A percentile compares a stretch with the other conserved stretches of the same genome.
Evolutionary conservation across 2,888 invertebrate genomes (phyloP).

Genomic region (Papilio demoleus): DNA sequence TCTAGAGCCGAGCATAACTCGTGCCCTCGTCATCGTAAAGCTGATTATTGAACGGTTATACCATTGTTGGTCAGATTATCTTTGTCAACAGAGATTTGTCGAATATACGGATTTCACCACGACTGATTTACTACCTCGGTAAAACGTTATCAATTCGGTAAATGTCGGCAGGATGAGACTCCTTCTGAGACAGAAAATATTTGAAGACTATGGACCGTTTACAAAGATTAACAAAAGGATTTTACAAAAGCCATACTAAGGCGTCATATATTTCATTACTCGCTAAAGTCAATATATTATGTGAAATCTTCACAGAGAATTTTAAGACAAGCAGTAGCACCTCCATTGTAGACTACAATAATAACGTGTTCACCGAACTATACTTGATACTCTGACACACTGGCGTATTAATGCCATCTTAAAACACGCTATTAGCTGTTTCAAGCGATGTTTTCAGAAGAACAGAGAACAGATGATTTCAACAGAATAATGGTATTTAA

Average conservation of each 20-base stretch:
- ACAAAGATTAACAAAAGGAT: too few species aligned
- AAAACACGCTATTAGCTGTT: too few species aligned
- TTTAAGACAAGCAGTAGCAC: not conserved
- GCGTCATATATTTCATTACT: slow-evolving; percentile 2
- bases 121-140: not conserved
- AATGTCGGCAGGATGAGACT: too few species aligned
- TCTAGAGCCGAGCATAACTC: slow-evolving; percentile 11
- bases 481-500: too few species aligned
- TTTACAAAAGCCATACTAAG: not conserved
- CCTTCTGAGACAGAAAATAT: too few species aligned
- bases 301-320: not conserved
- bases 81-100: slow-evolving; percentile 19
- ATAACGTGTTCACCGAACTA: not conserved
- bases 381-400: too few species aligned
- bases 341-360: not conserved
- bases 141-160: too few species aligned
- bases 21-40: slow-evolving; percentile 26
- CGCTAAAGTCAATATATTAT: not conserved
- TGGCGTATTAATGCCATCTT: too few species aligned
- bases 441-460: too few species aligned
- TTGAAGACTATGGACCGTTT: too few species aligned
- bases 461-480: too few species aligned
- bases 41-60: slow-evolving; percentile 13
- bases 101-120: not conserved
- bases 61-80: slow-evolving; percentile 1